Conservation (phyloP, 2,888 invertebrate species). For the Crossocerus cetratus region DNA sequence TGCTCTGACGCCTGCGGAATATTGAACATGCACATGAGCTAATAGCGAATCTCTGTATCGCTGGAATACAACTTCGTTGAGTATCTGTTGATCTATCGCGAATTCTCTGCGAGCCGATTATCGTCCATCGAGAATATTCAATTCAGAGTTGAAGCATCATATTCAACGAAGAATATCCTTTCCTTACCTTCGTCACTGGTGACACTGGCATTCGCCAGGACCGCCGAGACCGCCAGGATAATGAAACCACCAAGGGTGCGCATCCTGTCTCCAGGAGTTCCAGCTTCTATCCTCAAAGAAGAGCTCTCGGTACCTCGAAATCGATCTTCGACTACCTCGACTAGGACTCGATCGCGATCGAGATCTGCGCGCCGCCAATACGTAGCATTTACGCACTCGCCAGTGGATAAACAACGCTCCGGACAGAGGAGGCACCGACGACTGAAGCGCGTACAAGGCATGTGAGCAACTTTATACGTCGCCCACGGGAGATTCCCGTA, state of each 20-base stretch:
- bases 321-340: too few species aligned
- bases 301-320: background rate
- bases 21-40: too few species aligned
- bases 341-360: background rate
- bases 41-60: too few species aligned
- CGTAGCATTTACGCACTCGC: constrained; percentile 1
- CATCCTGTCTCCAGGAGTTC: constrained; percentile 23
- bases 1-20: too few species aligned
- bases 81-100: too few species aligned
- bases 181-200: constrained; percentile 39
- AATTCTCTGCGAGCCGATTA: too few species aligned
- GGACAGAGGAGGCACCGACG: constrained; percentile 37
- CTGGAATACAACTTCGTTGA: too few species aligned
- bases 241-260: constrained; percentile 19
- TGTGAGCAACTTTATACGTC: constrained; percentile 73
- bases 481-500: constrained; percentile 66
- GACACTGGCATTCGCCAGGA: constrained; percentile 25
- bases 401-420: constrained; percentile 18
- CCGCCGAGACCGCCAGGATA: constrained; percentile 16
- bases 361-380: background rate
- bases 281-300: background rate
- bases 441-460: constrained; percentile 70
- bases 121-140: too few species aligned
- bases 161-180: background rate
- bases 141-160: too few species aligned